Evolutionary conservation across 2,888 invertebrate species (phyloP).

Genomic region (Coleophora flavipennella): DNA sequence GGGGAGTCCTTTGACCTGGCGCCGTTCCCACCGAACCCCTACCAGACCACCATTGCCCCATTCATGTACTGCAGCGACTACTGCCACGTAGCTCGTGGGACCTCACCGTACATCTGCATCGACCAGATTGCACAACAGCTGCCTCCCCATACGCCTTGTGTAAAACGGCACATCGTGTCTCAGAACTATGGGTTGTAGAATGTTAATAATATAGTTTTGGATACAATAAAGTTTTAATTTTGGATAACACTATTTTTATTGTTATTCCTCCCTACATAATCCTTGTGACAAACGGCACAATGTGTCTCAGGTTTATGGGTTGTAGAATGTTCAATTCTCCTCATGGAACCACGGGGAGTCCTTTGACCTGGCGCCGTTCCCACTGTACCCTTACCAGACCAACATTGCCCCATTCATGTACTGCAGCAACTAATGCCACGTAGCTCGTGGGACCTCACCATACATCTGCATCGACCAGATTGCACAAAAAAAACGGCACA

Average conservation of each 20-base stretch:
- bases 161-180: conserved; percentile 38
- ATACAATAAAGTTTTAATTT: too few species aligned
- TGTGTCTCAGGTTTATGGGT: too few species aligned
- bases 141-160: conserved; percentile 34
- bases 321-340: conserved; percentile 33
- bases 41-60: conserved; percentile 57
- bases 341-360: conserved; percentile 50
- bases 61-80: conserved; percentile 67
- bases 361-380: conserved; percentile 49
- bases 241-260: too few species aligned
- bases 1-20: conserved; percentile 50
- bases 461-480: conserved; percentile 50
- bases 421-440: conserved; percentile 61
- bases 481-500: conserved; percentile 30
- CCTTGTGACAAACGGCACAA: too few species aligned
- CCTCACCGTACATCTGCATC: conserved; percentile 45
- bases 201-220: too few species aligned
- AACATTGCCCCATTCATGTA: conserved; percentile 64
- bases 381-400: conserved; percentile 58
- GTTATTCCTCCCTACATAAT: too few species aligned
- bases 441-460: conserved; percentile 50
- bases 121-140: conserved; percentile 39
- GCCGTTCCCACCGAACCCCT: conserved; percentile 56
- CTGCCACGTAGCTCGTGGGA: conserved; percentile 54
- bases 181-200: not conserved